A percentile compares a stretch with the other conserved stretches of the same genome.
These are phyloP conservation scores for Muscicapa striata DNA, from an alignment of 2,797 vertebrate genomes.

Conservation along the genomic window DNA sequence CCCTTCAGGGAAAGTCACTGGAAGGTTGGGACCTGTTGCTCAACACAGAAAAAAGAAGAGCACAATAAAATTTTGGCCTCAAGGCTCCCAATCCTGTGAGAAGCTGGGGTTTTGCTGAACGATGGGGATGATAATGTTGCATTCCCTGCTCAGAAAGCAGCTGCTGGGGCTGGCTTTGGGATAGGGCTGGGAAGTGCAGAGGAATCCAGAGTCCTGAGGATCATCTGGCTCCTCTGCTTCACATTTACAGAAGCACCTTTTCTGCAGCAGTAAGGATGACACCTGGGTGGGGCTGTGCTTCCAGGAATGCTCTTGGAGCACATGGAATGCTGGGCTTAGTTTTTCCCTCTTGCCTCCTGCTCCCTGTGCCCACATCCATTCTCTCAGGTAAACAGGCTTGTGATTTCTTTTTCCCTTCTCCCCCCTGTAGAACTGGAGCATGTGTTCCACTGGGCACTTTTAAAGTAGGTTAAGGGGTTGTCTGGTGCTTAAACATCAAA, in stretches of 20 bases:
- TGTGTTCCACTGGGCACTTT: not conserved
- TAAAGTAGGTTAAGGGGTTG: not conserved
- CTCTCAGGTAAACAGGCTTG: not conserved
- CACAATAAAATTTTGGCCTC: not conserved
- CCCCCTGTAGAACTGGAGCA: not conserved
- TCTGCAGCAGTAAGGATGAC: not conserved
- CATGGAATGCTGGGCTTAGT: rapidly evolving
- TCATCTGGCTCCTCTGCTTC: not conserved
- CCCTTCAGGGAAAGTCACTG: not conserved
- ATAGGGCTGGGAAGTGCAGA: not conserved
- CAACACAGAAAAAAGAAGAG: not conserved
- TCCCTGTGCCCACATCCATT: not conserved
- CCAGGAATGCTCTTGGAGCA: not conserved
- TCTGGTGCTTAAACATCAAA: not conserved
- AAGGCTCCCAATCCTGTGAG: not conserved
- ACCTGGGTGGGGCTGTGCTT: not conserved
- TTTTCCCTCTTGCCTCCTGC: not conserved
- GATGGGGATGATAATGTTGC: not conserved
- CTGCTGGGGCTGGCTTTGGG: not conserved
- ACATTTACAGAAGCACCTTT: not conserved
- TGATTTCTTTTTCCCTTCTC: not conserved
- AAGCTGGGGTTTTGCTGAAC: not conserved
- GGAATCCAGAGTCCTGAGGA: not conserved
- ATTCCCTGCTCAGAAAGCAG: not conserved
- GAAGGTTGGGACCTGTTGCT: not conserved